Evolutionary conservation across 2,113 vertebrate species (phyloP), one percentile per base, ranked within the genome.

Genomic region (Syngnathus typhle): DNA sequence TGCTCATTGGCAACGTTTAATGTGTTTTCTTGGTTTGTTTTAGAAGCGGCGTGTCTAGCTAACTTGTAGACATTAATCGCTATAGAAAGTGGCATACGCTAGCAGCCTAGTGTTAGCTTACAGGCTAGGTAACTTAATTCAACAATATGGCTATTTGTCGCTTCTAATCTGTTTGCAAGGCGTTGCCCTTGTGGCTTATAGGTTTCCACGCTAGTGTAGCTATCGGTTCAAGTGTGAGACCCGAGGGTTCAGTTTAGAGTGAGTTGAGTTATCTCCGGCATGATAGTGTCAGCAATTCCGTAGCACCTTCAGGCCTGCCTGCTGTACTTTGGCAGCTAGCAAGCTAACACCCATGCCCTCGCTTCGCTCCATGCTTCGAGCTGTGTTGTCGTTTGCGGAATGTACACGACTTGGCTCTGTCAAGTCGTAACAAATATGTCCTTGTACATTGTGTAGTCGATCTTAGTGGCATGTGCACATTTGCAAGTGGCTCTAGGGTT

Each of bases 231-330:
- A 43, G 41, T 27, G 38, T 23, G n/a, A 32, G 27, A 7, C 41
- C 23, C 21, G 41, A 8, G 21, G 2, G 4, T 38, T 51, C 11
- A 23, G 27, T 62, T 44, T 4, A 7, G n/a, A 18, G 38, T 23
- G n/a, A 43, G n/a, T 38, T 38, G 8, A 41, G 38, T 62, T 44
- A 27, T 43, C 39, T 77, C 63, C 51, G 41, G 64, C 59, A 70
- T 65, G 75, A 76, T 52, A 46, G 84, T 86, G 81, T 84, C 85
- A 88, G 79, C 81, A 84, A 64, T 71, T 80, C 62, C 75, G 72
- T 61, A 62, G 70, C 56, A 36, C 75, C 72, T 47, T 70, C 64
- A 36, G 80, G 82, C 84, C 82, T 70, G 64, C 85, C 82, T 70
- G 67, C 43, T 36, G 13, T 66, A 71, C 70, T 66, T 36, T 54